A percentile compares a stretch with the other conserved stretches of the same genome.
These are phyloP conservation scores for Hiodon tergisus DNA, from an alignment of 2,113 vertebrate species.

Conservation along the genomic window DNA sequence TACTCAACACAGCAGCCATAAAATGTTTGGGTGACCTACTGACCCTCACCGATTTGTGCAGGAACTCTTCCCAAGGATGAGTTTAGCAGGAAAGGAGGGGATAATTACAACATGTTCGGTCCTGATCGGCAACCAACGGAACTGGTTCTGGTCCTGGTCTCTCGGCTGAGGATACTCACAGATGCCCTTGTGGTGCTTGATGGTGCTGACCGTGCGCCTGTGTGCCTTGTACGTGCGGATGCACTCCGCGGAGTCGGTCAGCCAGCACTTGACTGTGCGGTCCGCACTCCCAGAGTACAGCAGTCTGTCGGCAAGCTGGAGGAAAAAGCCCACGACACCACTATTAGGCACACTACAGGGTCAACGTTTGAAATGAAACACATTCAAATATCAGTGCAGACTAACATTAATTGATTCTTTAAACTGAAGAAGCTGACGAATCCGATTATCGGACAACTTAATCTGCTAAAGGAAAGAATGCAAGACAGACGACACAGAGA, in stretches of 20 bases:
- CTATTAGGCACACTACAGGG: background rate
- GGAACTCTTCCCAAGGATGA: no score
- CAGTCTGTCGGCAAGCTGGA: constrained; percentile 62
- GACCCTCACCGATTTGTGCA: no score
- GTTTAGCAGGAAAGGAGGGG: no score
- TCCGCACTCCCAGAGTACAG: constrained; percentile 69
- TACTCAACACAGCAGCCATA: no score
- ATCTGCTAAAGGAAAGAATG: no score
- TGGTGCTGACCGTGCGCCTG: constrained; percentile 68
- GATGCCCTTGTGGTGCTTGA: constrained; percentile 68
- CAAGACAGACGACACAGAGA: background rate
- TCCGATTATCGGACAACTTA: background rate
- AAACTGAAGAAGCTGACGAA: background rate
- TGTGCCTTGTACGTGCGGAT: constrained; percentile 65
- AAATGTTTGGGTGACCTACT: no score
- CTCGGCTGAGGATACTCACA: constrained; percentile 53
- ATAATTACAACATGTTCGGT: no score
- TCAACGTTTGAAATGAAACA: background rate
- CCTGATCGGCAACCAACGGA: no score
- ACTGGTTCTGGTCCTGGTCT: background rate
- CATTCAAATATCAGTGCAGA: no score
- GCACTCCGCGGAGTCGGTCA: constrained; percentile 59
- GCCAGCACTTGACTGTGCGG: constrained; percentile 70
- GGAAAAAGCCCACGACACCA: background rate
- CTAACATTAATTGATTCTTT: background rate